Percentiles rank a stretch among this genome's conserved stretches.
phyloP scores from a whole-genome alignment of 2,888 invertebrate species.

The Limnephilus auricula region DNA sequence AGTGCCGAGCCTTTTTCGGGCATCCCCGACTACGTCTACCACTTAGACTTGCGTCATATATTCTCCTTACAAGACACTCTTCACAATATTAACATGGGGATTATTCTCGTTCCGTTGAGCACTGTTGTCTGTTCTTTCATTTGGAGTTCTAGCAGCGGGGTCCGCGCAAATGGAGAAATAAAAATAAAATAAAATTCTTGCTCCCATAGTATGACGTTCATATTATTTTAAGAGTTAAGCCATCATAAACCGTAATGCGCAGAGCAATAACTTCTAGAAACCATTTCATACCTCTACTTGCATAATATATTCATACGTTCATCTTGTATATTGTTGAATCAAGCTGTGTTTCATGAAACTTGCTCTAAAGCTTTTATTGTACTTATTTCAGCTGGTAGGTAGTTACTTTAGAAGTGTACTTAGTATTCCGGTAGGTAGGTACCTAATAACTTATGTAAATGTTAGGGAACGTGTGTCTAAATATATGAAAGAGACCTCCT shows the following conservation, averaged over 20 bases:
- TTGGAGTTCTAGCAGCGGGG: neutral
- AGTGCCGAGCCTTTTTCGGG: too few relatives aligned
- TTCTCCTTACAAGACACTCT: too few relatives aligned
- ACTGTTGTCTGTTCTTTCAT: neutral
- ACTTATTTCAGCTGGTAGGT: neutral
- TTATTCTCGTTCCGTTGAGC: too few relatives aligned
- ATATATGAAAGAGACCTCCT: too few relatives aligned
- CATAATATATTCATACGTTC: neutral
- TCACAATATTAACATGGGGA: too few relatives aligned
- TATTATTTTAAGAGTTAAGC: neutral
- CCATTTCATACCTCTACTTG: neutral
- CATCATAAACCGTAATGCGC: neutral
- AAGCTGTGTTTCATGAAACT: neutral
- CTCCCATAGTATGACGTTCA: neutral
- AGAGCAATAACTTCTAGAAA: neutral
- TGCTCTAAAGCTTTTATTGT: neutral
- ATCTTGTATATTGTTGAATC: neutral
- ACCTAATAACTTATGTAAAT: too few relatives aligned
- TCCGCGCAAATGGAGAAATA: neutral
- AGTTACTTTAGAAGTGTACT: neutral
- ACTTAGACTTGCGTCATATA: too few relatives aligned
- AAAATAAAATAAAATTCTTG: neutral
- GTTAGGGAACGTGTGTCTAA: too few relatives aligned
- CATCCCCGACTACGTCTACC: too few relatives aligned
- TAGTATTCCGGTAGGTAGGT: too few relatives aligned